phyloP scores from a whole-genome alignment of 2,797 vertebrate species.

The Sarcophilus harrisii region DNA sequence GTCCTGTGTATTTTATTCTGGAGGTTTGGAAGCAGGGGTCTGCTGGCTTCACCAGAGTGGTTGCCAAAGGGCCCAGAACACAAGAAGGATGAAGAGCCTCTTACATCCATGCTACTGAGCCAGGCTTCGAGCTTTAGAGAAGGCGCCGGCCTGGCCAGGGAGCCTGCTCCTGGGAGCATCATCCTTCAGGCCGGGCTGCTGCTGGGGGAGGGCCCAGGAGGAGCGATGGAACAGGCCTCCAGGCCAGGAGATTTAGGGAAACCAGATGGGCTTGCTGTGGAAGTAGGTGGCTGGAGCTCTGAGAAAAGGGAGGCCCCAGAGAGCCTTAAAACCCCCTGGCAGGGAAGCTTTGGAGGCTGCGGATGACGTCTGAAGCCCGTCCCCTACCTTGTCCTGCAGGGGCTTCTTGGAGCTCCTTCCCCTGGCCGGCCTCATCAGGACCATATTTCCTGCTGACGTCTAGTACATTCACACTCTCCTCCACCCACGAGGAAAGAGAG shows the following conservation, averaged over 20 bases:
- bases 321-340: constrained; percentile 33
- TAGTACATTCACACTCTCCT: not conserved
- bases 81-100: not conserved
- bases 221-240: constrained; percentile 64
- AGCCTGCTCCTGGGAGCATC: not conserved
- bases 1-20: not conserved
- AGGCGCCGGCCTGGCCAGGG: not conserved
- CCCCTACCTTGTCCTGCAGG: not conserved
- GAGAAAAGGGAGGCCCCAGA: constrained; percentile 60
- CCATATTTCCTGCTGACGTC: not conserved
- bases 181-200: not conserved
- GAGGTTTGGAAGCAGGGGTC: not conserved
- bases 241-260: constrained; percentile 70
- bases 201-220: constrained; percentile 22
- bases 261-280: constrained; percentile 75
- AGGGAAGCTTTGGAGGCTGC: not conserved
- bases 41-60: not conserved
- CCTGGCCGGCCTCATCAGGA: not conserved
- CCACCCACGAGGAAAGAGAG: not conserved
- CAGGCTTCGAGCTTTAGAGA: not conserved
- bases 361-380: not conserved
- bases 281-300: constrained; percentile 73
- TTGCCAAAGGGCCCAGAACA: not conserved
- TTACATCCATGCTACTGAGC: not conserved
- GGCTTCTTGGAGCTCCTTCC: not conserved